Conservation (phyloP, 2,113 vertebrate species). For the Microcebus jonahi region DNA sequence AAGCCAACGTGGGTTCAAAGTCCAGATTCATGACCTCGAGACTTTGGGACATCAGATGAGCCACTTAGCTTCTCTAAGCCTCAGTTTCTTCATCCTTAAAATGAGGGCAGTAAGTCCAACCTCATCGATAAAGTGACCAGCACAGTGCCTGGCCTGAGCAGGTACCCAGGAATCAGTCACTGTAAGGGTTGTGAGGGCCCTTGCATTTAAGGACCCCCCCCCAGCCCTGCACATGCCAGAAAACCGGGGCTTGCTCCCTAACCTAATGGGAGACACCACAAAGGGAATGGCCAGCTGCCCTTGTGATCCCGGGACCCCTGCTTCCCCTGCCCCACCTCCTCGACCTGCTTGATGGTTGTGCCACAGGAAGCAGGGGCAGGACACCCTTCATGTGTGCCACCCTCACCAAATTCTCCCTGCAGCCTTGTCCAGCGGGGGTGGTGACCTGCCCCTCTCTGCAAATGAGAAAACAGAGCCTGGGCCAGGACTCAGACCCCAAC, state of each 20-base stretch:
- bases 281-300: background rate
- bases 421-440: background rate
- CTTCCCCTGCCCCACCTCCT: background rate
- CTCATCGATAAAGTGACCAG: background rate
- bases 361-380: background rate
- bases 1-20: background rate
- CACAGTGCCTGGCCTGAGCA: background rate
- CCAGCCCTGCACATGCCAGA: background rate
- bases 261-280: slow-evolving; percentile 75
- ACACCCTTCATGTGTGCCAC: background rate
- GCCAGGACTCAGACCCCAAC: too few species aligned
- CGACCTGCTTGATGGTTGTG: background rate
- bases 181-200: background rate
- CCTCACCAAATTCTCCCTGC: background rate
- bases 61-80: background rate
- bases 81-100: slow-evolving; percentile 30
- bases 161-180: background rate
- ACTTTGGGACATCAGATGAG: background rate
- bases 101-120: background rate
- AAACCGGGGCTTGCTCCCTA: slow-evolving; percentile 68
- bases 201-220: background rate
- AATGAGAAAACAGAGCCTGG: background rate
- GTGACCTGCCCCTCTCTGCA: background rate
- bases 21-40: background rate
- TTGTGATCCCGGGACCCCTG: background rate